These are phyloP conservation scores for Apus apus DNA, from an alignment of 2,113 vertebrate genomes.

Conservation along the genomic window DNA sequence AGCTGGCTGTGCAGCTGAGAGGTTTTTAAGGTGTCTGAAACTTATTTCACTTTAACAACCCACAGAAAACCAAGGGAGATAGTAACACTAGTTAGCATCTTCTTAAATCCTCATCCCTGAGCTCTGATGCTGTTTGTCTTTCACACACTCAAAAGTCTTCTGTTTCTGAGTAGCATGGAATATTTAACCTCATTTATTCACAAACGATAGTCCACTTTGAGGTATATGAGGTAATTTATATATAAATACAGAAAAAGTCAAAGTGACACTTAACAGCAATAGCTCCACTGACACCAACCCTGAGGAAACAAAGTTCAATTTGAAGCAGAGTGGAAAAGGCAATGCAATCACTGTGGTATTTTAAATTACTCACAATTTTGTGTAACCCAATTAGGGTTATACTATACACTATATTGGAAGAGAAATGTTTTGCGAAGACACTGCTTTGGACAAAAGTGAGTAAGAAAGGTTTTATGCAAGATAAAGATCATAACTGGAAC, in stretches of 20 bases:
- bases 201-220: constrained; percentile 24
- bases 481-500: not conserved
- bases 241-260: constrained; percentile 8
- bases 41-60: not conserved
- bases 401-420: not conserved
- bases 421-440: not conserved
- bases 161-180: constrained; percentile 21
- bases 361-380: constrained; percentile 26
- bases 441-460: not conserved
- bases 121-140: not conserved
- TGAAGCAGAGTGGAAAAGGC: constrained; percentile 2
- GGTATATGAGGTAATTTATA: not conserved
- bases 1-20: not conserved
- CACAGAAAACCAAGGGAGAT: not conserved
- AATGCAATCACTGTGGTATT: constrained; percentile 8
- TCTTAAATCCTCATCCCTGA: constrained; percentile 20
- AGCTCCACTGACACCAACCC: not conserved
- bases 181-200: constrained; percentile 13
- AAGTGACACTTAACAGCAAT: constrained; percentile 25
- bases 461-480: not conserved
- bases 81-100: not conserved
- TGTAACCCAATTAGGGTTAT: not conserved
- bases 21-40: not conserved
- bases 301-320: constrained; percentile 8
- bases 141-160: not conserved